A percentile compares a stretch with the other conserved stretches of the same genome.
Conservation (phyloP, 2,113 vertebrate species). For the Equus quagga region DNA sequence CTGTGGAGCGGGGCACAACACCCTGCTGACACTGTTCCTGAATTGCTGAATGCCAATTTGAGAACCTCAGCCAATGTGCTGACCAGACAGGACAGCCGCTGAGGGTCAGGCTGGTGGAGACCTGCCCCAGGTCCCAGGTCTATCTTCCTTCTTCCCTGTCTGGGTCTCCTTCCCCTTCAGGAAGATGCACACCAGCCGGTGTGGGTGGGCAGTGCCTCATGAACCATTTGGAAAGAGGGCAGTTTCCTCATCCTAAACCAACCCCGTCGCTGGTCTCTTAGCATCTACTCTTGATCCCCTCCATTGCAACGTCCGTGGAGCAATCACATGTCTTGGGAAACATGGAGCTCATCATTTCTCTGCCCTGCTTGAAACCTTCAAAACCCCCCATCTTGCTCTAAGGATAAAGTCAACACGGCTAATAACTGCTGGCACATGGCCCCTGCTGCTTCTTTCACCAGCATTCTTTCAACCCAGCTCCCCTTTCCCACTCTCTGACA, state of each 20-base stretch:
- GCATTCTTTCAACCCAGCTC: neutral
- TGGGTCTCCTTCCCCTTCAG: neutral
- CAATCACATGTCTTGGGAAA: neutral
- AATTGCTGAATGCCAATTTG: neutral
- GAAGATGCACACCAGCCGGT: neutral
- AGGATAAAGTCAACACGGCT: neutral
- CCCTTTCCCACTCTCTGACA: too few relatives aligned
- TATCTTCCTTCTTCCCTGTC: neutral
- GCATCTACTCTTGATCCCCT: neutral
- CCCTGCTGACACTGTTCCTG: neutral
- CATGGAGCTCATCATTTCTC: neutral
- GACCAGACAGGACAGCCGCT: neutral
- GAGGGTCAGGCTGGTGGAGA: neutral
- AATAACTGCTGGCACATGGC: neutral
- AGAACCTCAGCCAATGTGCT: neutral
- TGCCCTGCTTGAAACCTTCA: neutral
- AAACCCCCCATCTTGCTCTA: neutral
- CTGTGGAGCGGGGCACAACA: neutral
- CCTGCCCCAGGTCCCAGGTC: neutral
- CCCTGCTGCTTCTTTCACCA: neutral
- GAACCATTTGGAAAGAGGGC: neutral
- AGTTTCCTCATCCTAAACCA: neutral
- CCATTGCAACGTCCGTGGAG: rapidly evolving
- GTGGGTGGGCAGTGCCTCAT: rapidly evolving
- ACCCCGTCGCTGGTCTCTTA: neutral